phyloP scores from a whole-genome alignment of 2,888 invertebrate species.

The Lepidonotus clava region DNA sequence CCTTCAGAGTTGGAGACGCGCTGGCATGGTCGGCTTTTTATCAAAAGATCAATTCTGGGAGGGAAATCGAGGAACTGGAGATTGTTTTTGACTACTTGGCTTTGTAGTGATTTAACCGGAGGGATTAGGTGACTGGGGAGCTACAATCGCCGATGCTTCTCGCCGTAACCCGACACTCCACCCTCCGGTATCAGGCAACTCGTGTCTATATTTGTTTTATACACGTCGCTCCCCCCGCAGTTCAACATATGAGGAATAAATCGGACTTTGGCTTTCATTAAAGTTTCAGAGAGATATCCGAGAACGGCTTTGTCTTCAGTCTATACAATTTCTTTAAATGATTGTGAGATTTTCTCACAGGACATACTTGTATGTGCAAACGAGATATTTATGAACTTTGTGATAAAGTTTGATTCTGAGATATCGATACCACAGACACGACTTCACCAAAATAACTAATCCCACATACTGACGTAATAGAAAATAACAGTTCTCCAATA shows the following conservation, averaged over 20 bases:
- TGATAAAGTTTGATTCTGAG: too few relatives aligned
- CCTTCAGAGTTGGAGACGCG: neutral
- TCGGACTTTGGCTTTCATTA: neutral
- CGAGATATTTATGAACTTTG: too few relatives aligned
- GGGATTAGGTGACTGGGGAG: neutral
- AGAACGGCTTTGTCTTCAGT: too few relatives aligned
- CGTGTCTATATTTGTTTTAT: constrained; percentile 20
- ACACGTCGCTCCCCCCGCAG: neutral
- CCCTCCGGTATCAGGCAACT: neutral
- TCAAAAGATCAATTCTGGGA: constrained; percentile 39
- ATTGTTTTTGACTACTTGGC: constrained; percentile 36
- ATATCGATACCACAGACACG: too few relatives aligned
- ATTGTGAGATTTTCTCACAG: too few relatives aligned
- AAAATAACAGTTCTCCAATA: too few relatives aligned
- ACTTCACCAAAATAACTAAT: too few relatives aligned
- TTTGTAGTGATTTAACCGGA: constrained; percentile 20
- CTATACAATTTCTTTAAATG: too few relatives aligned
- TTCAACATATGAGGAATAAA: neutral
- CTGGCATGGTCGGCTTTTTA: neutral
- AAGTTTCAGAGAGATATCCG: neutral
- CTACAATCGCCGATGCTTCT: neutral
- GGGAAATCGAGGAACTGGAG: neutral
- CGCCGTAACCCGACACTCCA: neutral
- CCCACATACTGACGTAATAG: too few relatives aligned
- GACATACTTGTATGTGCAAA: too few relatives aligned